These are phyloP conservation scores for Epizoanthus scotinus DNA, from an alignment of 92 coral and sea anemone genomes.

Conservation along the genomic window DNA sequence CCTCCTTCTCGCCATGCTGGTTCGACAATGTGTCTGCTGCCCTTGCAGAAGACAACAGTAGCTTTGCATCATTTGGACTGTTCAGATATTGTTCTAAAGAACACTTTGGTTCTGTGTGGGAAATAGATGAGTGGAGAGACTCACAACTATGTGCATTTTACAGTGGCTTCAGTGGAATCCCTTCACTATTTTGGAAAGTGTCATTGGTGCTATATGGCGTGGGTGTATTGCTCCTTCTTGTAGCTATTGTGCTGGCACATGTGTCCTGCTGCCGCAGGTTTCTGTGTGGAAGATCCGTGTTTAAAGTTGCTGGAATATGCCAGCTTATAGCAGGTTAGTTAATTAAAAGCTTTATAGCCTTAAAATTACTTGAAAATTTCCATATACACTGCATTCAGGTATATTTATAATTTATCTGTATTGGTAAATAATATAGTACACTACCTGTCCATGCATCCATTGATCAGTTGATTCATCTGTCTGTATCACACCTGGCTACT, in stretches of 20 bases:
- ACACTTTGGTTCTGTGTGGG: conserved; percentile 62
- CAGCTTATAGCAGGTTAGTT: conserved; percentile 74
- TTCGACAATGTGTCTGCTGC: conserved; percentile 73
- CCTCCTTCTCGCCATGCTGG: conserved; percentile 87
- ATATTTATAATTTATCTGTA: too few species aligned
- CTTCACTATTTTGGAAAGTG: conserved; percentile 80
- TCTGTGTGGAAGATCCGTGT: conserved; percentile 63
- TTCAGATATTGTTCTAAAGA: conserved; percentile 71
- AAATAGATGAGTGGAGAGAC: conserved; percentile 74
- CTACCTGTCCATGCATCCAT: too few species aligned
- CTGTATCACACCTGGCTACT: too few species aligned
- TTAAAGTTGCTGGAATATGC: conserved; percentile 64
- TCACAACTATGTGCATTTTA: conserved; percentile 73
- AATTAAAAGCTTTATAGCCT: too few species aligned
- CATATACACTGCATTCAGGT: too few species aligned
- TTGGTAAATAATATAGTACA: too few species aligned
- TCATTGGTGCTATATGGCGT: conserved; percentile 66
- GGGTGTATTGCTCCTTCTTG: conserved; percentile 54
- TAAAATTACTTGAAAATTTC: too few species aligned
- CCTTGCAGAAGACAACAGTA: conserved; percentile 59
- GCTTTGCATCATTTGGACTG: conserved; percentile 78
- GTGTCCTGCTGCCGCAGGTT: conserved; percentile 62
- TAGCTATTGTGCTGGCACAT: conserved; percentile 64
- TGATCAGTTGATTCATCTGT: too few species aligned
- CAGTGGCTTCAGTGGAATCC: conserved; percentile 67